Conservation (phyloP, 2,888 invertebrate genomes). For the Lithophane semibrunnea region DNA sequence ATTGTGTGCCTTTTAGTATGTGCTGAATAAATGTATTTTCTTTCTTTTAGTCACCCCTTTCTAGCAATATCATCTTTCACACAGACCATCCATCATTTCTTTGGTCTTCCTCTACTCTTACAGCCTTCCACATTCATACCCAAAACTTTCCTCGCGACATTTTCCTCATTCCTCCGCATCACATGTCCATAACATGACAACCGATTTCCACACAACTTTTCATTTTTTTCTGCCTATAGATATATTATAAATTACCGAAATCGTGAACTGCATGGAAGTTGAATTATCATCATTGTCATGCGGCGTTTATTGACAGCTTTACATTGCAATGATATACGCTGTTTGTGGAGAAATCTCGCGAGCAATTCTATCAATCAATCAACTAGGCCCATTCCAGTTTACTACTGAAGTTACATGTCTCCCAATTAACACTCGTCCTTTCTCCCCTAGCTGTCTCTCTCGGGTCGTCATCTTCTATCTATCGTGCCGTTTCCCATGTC, state of each 20-base stretch:
- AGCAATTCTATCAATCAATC: constrained; percentile 13
- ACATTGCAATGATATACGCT: background rate
- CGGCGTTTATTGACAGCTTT: constrained; percentile 5
- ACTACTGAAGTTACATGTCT: constrained; percentile 7
- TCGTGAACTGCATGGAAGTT: constrained; percentile 1
- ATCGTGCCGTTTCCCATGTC: background rate
- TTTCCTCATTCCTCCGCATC: background rate
- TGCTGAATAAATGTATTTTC: no score
- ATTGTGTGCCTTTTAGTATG: no score
- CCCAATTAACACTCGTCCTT: background rate
- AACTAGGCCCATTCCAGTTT: background rate
- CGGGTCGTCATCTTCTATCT: background rate
- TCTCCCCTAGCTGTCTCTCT: background rate
- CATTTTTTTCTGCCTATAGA: background rate
- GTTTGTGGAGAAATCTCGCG: constrained; percentile 27
- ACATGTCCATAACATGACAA: no score
- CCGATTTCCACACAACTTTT: background rate
- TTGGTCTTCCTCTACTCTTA: background rate
- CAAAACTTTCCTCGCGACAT: background rate
- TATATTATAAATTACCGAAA: background rate
- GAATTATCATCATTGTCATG: constrained; percentile 12
- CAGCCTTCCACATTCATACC: no score
- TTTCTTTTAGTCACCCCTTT: background rate
- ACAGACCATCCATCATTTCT: background rate
- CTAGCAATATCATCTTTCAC: background rate